These are phyloP conservation scores for Percopsis transmontana DNA, from an alignment of 2,113 vertebrate genomes.

Conservation along the genomic window DNA sequence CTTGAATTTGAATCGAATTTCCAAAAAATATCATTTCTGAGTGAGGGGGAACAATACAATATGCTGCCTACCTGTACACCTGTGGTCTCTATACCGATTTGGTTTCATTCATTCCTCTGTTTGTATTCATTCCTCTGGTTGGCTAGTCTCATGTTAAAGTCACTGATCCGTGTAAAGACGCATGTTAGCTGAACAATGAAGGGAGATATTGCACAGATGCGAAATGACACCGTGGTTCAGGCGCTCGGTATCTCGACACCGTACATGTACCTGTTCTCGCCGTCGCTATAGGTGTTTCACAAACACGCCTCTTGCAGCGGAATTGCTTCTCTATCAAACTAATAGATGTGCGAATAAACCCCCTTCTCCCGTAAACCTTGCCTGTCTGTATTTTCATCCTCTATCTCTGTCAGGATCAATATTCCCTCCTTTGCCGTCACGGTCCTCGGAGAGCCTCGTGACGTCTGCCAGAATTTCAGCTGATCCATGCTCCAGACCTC, in stretches of 20 bases:
- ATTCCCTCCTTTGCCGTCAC: constrained; percentile 49
- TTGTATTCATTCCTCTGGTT: too few species aligned
- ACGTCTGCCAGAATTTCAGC: constrained; percentile 58
- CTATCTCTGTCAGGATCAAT: constrained; percentile 56
- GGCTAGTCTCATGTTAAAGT: constrained; percentile 2
- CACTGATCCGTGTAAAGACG: constrained; percentile 8
- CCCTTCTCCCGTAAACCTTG: constrained; percentile 12
- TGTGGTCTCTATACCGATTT: constrained; percentile 18
- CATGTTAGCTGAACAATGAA: neutral
- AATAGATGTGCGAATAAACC: constrained; percentile 2
- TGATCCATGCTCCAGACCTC: constrained; percentile 58
- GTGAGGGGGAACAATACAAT: too few species aligned
- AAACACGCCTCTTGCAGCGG: constrained; percentile 20
- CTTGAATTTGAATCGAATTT: too few species aligned
- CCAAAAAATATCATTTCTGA: too few species aligned
- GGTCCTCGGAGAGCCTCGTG: constrained; percentile 53
- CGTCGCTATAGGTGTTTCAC: neutral
- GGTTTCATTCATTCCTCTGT: constrained; percentile 5
- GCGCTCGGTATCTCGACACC: neutral
- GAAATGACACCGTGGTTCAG: neutral
- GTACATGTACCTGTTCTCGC: neutral
- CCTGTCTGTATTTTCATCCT: constrained; percentile 50
- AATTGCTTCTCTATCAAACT: constrained; percentile 24
- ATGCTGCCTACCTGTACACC: neutral
- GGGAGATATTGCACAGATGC: neutral